A percentile compares a stretch with the other conserved stretches of the same genome.
These are phyloP conservation scores for Pelmatolapia mariae DNA, from an alignment of 2,113 vertebrate genomes.

Conservation along the genomic window DNA sequence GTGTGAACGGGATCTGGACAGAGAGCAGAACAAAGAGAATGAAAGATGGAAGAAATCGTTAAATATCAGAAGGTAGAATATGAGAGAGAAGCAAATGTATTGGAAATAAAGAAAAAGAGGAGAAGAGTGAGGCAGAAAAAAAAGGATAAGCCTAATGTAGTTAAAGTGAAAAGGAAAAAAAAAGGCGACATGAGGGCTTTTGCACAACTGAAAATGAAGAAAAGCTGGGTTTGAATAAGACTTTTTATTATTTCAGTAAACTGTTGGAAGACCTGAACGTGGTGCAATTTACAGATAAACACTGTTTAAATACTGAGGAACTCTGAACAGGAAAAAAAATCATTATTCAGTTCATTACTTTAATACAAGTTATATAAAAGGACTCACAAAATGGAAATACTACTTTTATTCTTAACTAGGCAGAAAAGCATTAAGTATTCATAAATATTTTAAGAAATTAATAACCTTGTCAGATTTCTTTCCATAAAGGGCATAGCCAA, in stretches of 20 bases:
- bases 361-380: not conserved
- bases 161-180: not conserved
- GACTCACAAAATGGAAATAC: not conserved
- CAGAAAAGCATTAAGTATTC: conserved; percentile 12
- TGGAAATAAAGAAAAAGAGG: not conserved
- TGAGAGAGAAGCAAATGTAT: not conserved
- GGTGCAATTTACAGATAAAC: not conserved
- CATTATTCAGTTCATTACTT: not conserved
- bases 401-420: not conserved
- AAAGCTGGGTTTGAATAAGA: not conserved
- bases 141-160: not conserved
- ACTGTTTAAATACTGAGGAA: not conserved
- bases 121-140: not conserved
- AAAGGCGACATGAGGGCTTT: not conserved
- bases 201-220: not conserved
- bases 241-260: not conserved
- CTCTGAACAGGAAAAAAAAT: not conserved
- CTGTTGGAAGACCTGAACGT: not conserved
- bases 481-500: not conserved
- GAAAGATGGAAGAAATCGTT: not conserved
- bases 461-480: conserved; percentile 1
- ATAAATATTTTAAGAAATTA: not conserved
- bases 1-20: conserved; percentile 81
- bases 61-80: not conserved
- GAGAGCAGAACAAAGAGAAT: not conserved